Evolutionary conservation across 2,888 invertebrate species (phyloP), one percentile per base, ranked within the genome.

Genomic region (Digitonthophagus gazella): DNA sequence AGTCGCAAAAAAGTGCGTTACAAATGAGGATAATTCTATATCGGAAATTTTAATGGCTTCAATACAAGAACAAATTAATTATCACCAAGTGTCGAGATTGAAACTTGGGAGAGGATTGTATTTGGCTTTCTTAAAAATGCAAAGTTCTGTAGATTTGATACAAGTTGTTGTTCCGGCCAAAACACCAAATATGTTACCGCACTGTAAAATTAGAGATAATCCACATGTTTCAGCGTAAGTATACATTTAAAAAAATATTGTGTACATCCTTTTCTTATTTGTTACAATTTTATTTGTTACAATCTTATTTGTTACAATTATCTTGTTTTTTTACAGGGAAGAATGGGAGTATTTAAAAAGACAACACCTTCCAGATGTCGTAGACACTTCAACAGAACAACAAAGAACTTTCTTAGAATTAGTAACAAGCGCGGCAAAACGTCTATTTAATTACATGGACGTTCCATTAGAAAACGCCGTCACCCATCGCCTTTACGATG

Each of bases 121-220:
- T 84, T 85, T 99, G 74, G 96, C 97, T 55, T 99, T 98, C 83
- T 85, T 99, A 72, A 98, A 98, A 83, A 92, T 98, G 86, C 95
- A 96, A 80, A 96, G 96, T 75, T 97, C 97, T 1, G 95, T 98
- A 68, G 98, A 98, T 82, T 90, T 95, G 71, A 93, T 98, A 61
- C 91, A 96, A 77, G 91, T 98, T 6, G 92, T 98, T 61, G 97
- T 97, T 18, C 95, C 97, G 0, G 89, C 93, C 67, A 93, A 94
- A 78, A 91, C 94, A 1, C 98, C 98, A 2, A 98, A 97, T 81
- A 94, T 97, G 75, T 88, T 98, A 74, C 98, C 98, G 0, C 95
- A 97, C 81, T 93, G 93, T 72, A 93, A 95, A 81, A 90, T 98
- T 54, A 85, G 98, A 71, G 95, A 96, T 75, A 98, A 98, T 84